Conservation (phyloP, 2,888 invertebrate species). For the Amphimallon solstitiale region DNA sequence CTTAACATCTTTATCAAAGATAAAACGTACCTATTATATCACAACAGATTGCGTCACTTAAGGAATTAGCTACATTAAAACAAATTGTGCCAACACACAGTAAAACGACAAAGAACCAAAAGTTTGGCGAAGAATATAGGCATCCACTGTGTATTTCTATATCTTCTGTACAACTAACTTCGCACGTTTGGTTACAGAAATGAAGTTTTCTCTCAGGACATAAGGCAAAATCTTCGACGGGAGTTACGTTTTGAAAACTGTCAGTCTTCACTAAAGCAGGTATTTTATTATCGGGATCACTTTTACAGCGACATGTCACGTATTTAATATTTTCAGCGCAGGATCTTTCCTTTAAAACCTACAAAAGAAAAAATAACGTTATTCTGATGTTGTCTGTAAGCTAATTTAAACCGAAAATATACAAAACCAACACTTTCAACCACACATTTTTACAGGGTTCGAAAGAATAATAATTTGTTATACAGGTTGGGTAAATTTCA, state of each 20-base stretch:
- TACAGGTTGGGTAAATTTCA: too few species aligned
- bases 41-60: constrained; percentile 91
- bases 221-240: constrained; percentile 8
- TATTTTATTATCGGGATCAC: constrained; percentile 28
- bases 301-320: constrained; percentile 32
- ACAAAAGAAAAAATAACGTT: constrained; percentile 5
- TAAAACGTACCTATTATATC: constrained; percentile 77
- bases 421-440: too few species aligned
- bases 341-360: constrained; percentile 17
- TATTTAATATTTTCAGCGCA: constrained; percentile 22
- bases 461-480: too few species aligned
- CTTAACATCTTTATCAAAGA: too few species aligned
- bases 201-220: constrained; percentile 26
- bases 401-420: too few species aligned
- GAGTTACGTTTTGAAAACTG: neutral
- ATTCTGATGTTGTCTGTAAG: neutral
- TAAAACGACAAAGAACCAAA: constrained; percentile 79
- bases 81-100: constrained; percentile 81
- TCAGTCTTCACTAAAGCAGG: constrained; percentile 13
- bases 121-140: constrained; percentile 71
- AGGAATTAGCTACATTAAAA: constrained; percentile 85
- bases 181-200: constrained; percentile 43
- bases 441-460: too few species aligned
- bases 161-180: constrained; percentile 53
- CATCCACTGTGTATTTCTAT: constrained; percentile 52